Evolutionary conservation across 2,797 vertebrate species (phyloP), one percentile per base, ranked within the genome.

Genomic region (Atherinosoma microstoma): DNA sequence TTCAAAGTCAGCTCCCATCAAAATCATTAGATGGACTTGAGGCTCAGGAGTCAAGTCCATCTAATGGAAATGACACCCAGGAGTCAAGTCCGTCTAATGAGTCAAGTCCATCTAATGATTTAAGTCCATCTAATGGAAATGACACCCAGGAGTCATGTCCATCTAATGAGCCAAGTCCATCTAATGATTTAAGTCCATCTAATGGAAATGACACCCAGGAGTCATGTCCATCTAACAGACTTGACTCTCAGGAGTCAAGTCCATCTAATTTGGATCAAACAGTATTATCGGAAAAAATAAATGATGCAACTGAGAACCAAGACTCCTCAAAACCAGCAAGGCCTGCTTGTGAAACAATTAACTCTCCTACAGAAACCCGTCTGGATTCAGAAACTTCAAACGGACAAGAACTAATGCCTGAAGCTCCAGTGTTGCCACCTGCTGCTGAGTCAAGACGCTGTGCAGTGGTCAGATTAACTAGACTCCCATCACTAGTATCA

Each of bases 391-490:
- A 67, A 11, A 42, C 2, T 10, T 58, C 66, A 16, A 8, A 8
- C 58, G 29, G 5, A 20, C 10, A 2, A 24, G 42, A 18, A 24
- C 42, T 58, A 36, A 11, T 51, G 1, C 35, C 22, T 1, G 2
- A 32, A 9, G 65, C 57, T 27, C 20, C n/a, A 57, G 13, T 1
- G 0, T 24, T 13, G n/a, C 40, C 24, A 1, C 30, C 11, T 0
- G 11, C 15, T 32, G 0, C 13, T 57, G 34, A 70, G 22, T 24
- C 61, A 15, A 80, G 73, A 36, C 16, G 56, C 0, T 53, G 15
- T 42, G 59, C 80, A 15, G 63, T 87, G 27, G 83, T 91, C 20
- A 78, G 40, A 83, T 78, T 90, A 70, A 73, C 36, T 13, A 88
- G 72, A 35, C 70, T 89, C 18, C 66, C 79, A 34, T 76, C 84